Evolutionary conservation across 2,797 vertebrate species (phyloP), one percentile per base, ranked within the genome.

Genomic region (Acanthornis magna): DNA sequence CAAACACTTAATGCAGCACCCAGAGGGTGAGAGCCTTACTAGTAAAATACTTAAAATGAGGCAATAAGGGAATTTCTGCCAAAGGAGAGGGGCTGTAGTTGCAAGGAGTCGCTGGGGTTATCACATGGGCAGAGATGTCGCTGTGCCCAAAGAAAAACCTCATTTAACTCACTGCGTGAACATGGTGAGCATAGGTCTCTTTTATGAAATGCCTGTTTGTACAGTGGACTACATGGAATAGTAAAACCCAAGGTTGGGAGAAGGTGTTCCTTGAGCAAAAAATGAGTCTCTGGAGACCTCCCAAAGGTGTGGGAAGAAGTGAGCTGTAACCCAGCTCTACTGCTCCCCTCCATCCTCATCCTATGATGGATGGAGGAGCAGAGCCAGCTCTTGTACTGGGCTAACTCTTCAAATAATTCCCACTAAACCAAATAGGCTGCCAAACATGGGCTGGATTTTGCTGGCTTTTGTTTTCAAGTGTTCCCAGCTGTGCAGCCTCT

Each of bases 381-480:
- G 40, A 95, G 87, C 62, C 81, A 94, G 60, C 70, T 55, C 86
- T 75, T 2, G 5, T 1, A 3, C 72, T 88, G 48, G 86, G 36
- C n/a, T 13, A 62, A 45, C 71, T 85, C 65, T 78, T 85, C 88
- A 78, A 47, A 75, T 68, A 57, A 47, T 78, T 82, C 38, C 45
- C 38, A 47, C 40, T 19, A 25, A 76, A 70, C 84, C 78, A 72
- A 87, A 78, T 0, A 7, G 6, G 71, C 87, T 95, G 94, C 74
- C 62, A 91, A 87, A 74, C 42, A 29, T 0, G 0, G 71, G 42
- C 62, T 89, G 62, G 58, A 53, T 92, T 89, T 75, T 48, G 54
- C 84, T 73, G 78, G 74, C 60, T 94, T 91, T 94, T 88, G 74
- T 81, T 81, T 75, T 54, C 7, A 72, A 95, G 84, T 63, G 63